These are phyloP conservation scores for Polyploca ridens DNA, from an alignment of 2,888 invertebrate species.

Conservation along the genomic window DNA sequence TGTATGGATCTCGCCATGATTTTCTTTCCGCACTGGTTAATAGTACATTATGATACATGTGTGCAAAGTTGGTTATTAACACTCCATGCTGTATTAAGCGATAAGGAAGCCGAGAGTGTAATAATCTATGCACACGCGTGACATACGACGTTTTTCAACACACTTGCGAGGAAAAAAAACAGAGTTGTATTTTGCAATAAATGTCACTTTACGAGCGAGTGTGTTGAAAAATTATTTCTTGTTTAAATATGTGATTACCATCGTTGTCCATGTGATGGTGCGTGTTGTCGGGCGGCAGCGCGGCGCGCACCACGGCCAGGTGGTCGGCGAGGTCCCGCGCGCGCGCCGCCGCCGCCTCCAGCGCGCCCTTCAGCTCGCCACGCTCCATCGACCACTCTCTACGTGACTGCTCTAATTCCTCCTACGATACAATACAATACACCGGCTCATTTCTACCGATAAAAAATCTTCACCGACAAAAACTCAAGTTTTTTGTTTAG, in stretches of 20 bases:
- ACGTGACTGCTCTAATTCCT: constrained; percentile 90
- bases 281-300: constrained; percentile 78
- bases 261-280: constrained; percentile 72
- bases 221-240: too few species aligned
- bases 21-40: too few species aligned
- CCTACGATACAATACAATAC: constrained; percentile 79
- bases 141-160: too few species aligned
- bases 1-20: too few species aligned
- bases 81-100: too few species aligned
- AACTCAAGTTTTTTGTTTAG: not conserved
- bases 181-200: too few species aligned
- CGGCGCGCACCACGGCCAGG: constrained; percentile 74
- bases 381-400: constrained; percentile 90
- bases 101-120: too few species aligned
- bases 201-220: too few species aligned
- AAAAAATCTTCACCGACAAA: not conserved
- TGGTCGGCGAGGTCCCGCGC: constrained; percentile 88
- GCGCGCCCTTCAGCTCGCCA: constrained; percentile 86
- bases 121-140: too few species aligned
- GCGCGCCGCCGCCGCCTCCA: constrained; percentile 90
- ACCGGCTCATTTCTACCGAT: not conserved
- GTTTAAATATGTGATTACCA: constrained; percentile 45
- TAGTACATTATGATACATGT: too few species aligned
- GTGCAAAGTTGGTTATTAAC: too few species aligned
- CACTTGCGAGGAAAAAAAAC: too few species aligned